Percentiles rank a stretch among this genome's conserved stretches.
These are phyloP conservation scores for Harpalus rufipes DNA, from an alignment of 2,888 invertebrate genomes.

Conservation along the genomic window DNA sequence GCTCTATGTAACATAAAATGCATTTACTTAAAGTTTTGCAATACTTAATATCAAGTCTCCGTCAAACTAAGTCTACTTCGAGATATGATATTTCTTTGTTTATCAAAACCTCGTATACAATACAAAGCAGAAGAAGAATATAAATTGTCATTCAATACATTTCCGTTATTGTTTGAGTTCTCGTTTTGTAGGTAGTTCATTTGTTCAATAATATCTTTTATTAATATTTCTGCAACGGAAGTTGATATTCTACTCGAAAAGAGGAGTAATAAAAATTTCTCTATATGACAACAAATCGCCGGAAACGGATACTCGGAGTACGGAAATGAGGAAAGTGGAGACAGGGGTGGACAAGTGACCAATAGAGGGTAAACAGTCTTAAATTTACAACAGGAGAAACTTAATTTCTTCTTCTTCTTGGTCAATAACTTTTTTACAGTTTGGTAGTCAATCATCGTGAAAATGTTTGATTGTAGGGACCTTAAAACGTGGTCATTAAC, in stretches of 20 bases:
- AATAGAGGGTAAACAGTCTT: neutral
- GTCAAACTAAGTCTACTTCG: too few species aligned
- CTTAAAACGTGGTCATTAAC: too few species aligned
- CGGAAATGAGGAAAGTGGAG: conserved; percentile 65
- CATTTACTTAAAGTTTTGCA: too few species aligned
- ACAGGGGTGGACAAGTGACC: conserved; percentile 6
- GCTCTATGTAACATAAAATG: too few species aligned
- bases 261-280: conserved; percentile 60
- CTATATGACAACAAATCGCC: conserved; percentile 60
- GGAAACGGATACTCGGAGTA: conserved; percentile 36
- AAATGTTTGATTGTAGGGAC: too few species aligned
- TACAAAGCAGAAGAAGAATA: too few species aligned
- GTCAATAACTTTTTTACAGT: too few species aligned
- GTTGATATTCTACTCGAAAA: conserved; percentile 48
- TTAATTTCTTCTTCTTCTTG: too few species aligned
- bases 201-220: conserved; percentile 54
- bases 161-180: conserved; percentile 1
- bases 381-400: neutral
- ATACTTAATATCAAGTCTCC: too few species aligned
- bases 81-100: too few species aligned
- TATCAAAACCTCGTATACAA: too few species aligned
- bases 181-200: conserved; percentile 16
- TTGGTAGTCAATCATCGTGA: too few species aligned
- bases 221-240: conserved; percentile 58
- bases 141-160: neutral